Percentiles rank a stretch among this genome's conserved stretches.
phyloP scores from a whole-genome alignment of 2,113 vertebrate species.

The Sinocyclocheilus anophthalmus region DNA sequence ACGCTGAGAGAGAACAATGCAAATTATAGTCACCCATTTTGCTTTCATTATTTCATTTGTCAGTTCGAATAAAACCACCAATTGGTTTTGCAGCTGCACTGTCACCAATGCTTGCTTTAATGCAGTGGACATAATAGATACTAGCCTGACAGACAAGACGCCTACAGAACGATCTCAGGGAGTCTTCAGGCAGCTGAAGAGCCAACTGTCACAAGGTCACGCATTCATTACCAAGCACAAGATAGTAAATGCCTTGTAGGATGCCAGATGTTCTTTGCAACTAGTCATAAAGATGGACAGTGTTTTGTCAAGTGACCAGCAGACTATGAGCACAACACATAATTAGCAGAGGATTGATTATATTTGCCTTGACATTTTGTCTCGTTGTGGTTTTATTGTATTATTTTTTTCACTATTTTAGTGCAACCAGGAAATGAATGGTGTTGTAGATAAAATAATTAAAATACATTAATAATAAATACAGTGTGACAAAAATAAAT shows the following conservation, averaged over 20 bases:
- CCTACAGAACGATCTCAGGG: conserved; percentile 32
- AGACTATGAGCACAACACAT: not conserved
- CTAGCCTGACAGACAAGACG: conserved; percentile 38
- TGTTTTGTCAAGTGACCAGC: conserved; percentile 15
- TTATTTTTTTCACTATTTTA: not conserved
- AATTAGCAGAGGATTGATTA: not conserved
- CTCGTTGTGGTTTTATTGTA: not conserved
- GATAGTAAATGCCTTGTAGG: conserved; percentile 17
- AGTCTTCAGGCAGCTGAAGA: conserved; percentile 48
- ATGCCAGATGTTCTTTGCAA: not conserved
- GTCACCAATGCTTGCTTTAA: conserved; percentile 8
- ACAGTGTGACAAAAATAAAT: not conserved
- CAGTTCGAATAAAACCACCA: conserved; percentile 37
- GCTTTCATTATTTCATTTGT: not conserved
- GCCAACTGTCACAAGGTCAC: conserved; percentile 44
- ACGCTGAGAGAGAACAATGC: conserved; percentile 20
- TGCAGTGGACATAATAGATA: conserved; percentile 34
- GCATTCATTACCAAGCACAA: conserved; percentile 18
- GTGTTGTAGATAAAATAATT: not conserved
- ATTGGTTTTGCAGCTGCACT: conserved; percentile 44
- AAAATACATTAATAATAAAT: not conserved
- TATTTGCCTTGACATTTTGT: not conserved
- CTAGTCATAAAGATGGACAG: not conserved
- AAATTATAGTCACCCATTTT: conserved; percentile 1
- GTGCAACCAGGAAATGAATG: not conserved